Base-by-base conservation (phyloP, 37 sponge, comb jelly and placozoan genomes). In the Eunapius fragilis region DNA sequence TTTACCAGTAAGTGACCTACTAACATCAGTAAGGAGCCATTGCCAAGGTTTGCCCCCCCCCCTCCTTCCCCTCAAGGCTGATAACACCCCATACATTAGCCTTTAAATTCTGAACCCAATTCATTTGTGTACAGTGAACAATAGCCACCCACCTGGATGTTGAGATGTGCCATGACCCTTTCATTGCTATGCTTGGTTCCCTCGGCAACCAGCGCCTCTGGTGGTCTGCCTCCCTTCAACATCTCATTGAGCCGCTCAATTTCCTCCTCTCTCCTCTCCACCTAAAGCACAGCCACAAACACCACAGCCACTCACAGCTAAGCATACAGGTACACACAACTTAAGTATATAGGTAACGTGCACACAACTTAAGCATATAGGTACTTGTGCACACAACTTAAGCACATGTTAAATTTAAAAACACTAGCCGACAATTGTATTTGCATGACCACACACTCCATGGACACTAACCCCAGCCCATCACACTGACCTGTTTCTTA, bases 121-220 rank as follows among this genome's bases (percentile, higher is more conserved):
- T n/a, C n/a, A n/a, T n/a, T n/a, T n/a, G n/a, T n/a, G n/a, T n/a
- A n/a, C n/a, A 41, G 3, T 3, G 41, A 9, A 82, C 3, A 36
- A n/a, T 10, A 0, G 0, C 6, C n/a, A 37, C 71, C 25, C 49
- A 97, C 91, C 93, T 98, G 99, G 7, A 99, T 88, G 68, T 95
- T 99, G 37, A 99, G 89, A 71, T 99, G 99, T n/a, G 98, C 97
- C 37, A 97, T 89, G 82, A 96, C 90, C 76, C 87, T 88, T 28
- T 97, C 99, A 69, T 89, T 91, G 72, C 80, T 87, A 12, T 90
- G 92, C 31, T 85, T 84, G 70, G 91, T 82, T 22, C 95, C 96
- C 68, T 96, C 96, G 25, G 84, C 83, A 17, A 89, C 88, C 78
- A 99, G 82, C 30, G 94, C 98, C 79, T 99, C 96, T 0, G 95